Base-by-base conservation (phyloP, 2,888 invertebrate genomes). In the Epistrophella euchroma region DNA sequence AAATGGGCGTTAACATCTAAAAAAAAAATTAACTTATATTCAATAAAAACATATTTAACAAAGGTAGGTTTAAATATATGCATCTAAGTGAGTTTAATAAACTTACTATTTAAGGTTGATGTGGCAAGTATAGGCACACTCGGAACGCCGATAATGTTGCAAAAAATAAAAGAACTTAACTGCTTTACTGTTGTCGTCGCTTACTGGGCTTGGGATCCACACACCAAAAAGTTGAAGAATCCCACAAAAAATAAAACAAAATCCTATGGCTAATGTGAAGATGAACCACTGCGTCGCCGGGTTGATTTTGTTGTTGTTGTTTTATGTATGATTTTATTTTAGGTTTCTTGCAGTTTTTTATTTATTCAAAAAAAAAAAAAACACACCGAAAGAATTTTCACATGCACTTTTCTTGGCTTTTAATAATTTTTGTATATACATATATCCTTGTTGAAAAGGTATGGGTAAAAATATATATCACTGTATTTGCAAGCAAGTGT, bases 91-190 rank as follows among this genome's bases (percentile, higher is more conserved):
- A 73, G 68, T 60, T 72, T 17, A 77, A 71, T 58, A 70, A 79
- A 84, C 84, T 84, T 84, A 84, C 81, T 81, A 70, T 50, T 84
- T 71, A 58, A 58, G 55, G 43, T 77, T 66, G 74, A 64, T 84
- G 79, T 84, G 70, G 64, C 71, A 56, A 17, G 35, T 79, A 66
- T 66, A 74, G 72, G 83, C 83, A 83, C 77, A 73, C 83, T 78
- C 64, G 64, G 78, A 84, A 74, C 58, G 60, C 40, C 68, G 55
- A 70, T 83, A 68, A 52, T 43, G 60, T 56, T 62, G 55, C 55
- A 74, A 40, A 32, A 72, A 73, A 35, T 50, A 28, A 76, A 45
- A 9, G 9, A 77, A 60, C 76, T 76, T 17, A 43, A 58, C 45
- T 45, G 28, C 28, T 56, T 35, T 15, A 72, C 28, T 56, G 32